A percentile compares a stretch with the other conserved stretches of the same genome.
Conservation (phyloP, 2,888 invertebrate genomes). For the Hemaris fuciformis region DNA sequence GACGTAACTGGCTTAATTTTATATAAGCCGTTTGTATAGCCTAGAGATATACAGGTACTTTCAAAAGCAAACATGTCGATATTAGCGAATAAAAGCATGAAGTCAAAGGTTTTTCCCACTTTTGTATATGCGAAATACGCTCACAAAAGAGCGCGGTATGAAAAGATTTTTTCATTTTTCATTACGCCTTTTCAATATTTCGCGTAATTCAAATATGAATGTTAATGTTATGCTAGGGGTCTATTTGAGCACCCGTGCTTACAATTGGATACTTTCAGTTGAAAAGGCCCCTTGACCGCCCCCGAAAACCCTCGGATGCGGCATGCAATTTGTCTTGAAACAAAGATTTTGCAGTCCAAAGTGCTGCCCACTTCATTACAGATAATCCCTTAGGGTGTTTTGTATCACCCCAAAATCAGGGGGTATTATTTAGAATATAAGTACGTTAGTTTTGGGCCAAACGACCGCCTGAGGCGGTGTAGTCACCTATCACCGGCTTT, state of each 20-base stretch:
- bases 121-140: background rate
- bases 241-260: background rate
- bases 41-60: slow-evolving; percentile 1
- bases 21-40: slow-evolving; percentile 12
- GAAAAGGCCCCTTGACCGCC: background rate
- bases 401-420: slow-evolving; percentile 67
- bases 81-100: slow-evolving; percentile 12
- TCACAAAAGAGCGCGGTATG: slow-evolving; percentile 5
- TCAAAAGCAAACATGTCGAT: slow-evolving; percentile 10
- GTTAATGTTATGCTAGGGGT: slow-evolving; percentile 2
- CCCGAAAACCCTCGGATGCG: slow-evolving; percentile 33
- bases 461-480: slow-evolving; percentile 43
- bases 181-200: slow-evolving; percentile 16
- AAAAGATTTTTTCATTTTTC: slow-evolving; percentile 13
- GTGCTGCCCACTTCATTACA: slow-evolving; percentile 39
- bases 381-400: slow-evolving; percentile 56
- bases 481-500: slow-evolving; percentile 12
- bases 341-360: slow-evolving; percentile 50
- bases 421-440: slow-evolving; percentile 63
- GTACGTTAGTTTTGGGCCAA: slow-evolving; percentile 56
- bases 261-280: background rate
- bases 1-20: slow-evolving; percentile 15
- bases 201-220: slow-evolving; percentile 22
- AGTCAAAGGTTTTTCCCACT: slow-evolving; percentile 2
- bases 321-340: slow-evolving; percentile 54